Percentiles rank a stretch among this genome's conserved stretches.
phyloP scores from a whole-genome alignment of 1,140 invertebrate genomes.

The Batillaria attramentaria region DNA sequence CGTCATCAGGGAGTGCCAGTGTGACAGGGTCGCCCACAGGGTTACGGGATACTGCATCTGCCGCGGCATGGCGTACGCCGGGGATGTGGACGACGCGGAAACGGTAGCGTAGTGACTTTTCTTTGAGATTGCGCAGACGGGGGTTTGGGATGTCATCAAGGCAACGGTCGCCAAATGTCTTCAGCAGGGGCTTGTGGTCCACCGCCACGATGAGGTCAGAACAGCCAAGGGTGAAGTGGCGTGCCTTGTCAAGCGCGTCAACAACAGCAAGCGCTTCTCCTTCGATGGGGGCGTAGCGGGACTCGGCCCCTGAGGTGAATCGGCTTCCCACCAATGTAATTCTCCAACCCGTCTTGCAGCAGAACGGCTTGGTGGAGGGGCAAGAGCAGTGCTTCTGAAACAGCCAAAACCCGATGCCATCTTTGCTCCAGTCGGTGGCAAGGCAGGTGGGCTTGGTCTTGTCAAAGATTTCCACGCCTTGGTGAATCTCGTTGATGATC shows the following conservation, averaged over 20 bases:
- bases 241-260: constrained; percentile 45
- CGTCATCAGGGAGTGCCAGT: constrained; percentile 32
- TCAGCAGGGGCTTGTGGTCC: constrained; percentile 53
- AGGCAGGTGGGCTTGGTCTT: constrained; percentile 45
- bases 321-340: constrained; percentile 49
- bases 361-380: neutral
- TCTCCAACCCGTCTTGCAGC: constrained; percentile 44
- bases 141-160: constrained; percentile 44
- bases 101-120: constrained; percentile 30
- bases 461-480: constrained; percentile 53
- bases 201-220: constrained; percentile 43
- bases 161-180: constrained; percentile 39
- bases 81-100: constrained; percentile 33
- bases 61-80: constrained; percentile 35
- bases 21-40: constrained; percentile 34
- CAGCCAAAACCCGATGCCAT: constrained; percentile 46
- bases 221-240: constrained; percentile 47
- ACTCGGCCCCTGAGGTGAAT: constrained; percentile 49
- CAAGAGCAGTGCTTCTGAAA: constrained; percentile 54
- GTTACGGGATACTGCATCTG: constrained; percentile 44
- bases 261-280: constrained; percentile 51
- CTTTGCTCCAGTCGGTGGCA: constrained; percentile 52
- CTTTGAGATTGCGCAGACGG: constrained; percentile 43
- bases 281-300: constrained; percentile 46
- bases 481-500: constrained; percentile 47